A percentile compares a stretch with the other conserved stretches of the same genome.
Evolutionary conservation across 2,888 invertebrate species (phyloP).

Genomic region (Spialia ferax): DNA sequence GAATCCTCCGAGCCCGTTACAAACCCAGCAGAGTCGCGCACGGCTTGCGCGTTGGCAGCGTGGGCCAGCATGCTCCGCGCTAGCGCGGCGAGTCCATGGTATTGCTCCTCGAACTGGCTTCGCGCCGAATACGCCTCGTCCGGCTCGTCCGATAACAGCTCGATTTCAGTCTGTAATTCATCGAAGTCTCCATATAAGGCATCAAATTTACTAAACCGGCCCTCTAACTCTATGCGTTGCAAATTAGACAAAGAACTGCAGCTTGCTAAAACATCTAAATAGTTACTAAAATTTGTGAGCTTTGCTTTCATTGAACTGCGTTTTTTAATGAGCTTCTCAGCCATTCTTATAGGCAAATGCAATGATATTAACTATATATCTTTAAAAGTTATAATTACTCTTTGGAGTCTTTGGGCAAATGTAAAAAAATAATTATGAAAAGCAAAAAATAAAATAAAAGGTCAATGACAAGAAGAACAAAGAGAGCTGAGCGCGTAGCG

Average conservation of each 20-base stretch:
- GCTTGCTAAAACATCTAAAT: not conserved
- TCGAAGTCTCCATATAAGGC: constrained; percentile 28
- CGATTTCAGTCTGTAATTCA: constrained; percentile 37
- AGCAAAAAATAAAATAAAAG: not conserved
- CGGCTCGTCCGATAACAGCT: constrained; percentile 33
- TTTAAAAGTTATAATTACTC: no score
- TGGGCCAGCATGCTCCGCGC: constrained; percentile 13
- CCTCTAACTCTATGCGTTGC: constrained; percentile 26
- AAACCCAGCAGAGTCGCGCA: not conserved
- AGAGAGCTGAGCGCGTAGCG: not conserved
- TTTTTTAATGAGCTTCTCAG: constrained; percentile 13
- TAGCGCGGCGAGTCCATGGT: constrained; percentile 11
- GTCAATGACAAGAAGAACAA: not conserved
- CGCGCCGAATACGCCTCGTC: constrained; percentile 28
- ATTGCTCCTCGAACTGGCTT: constrained; percentile 29
- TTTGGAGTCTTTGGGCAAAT: no score
- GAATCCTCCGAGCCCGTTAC: not conserved
- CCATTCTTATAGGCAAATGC: constrained; percentile 5
- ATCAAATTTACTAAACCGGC: constrained; percentile 26
- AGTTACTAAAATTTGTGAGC: constrained; percentile 6
- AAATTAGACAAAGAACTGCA: constrained; percentile 12
- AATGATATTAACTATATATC: not conserved
- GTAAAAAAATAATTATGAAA: not conserved
- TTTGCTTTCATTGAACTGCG: constrained; percentile 25
- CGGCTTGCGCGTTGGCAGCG: not conserved